A percentile compares a stretch with the other conserved stretches of the same genome.
Conservation (phyloP, 2,797 vertebrate species). For the Gobio occitaniae region DNA sequence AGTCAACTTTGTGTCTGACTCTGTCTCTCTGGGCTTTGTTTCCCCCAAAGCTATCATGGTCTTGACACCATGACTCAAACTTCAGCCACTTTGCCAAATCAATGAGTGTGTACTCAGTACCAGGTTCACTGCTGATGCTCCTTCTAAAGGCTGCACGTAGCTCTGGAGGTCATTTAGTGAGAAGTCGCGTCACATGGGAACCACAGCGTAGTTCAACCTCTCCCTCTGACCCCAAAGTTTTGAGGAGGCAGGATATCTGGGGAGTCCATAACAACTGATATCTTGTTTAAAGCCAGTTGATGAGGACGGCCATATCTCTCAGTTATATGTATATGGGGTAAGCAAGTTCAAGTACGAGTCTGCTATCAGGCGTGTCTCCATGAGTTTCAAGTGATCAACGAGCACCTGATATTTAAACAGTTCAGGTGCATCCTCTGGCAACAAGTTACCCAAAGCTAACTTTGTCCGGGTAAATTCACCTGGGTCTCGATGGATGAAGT, state of each 20-base stretch:
- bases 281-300: conserved; percentile 9
- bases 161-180: conserved; percentile 18
- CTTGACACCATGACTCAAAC: conserved; percentile 35
- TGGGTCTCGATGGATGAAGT: too few relatives aligned
- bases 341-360: too few relatives aligned
- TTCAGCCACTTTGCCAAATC: conserved; percentile 15
- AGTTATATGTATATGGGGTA: conserved; percentile 14
- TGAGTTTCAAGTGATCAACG: too few relatives aligned
- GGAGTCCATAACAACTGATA: conserved; percentile 23
- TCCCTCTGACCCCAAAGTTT: conserved; percentile 14
- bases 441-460: too few relatives aligned
- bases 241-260: conserved; percentile 10
- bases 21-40: neutral
- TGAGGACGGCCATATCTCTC: conserved; percentile 24
- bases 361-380: too few relatives aligned
- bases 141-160: conserved; percentile 1
- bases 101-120: neutral
- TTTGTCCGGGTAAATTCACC: too few relatives aligned
- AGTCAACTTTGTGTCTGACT: neutral
- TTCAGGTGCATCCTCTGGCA: too few relatives aligned
- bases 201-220: conserved; percentile 25
- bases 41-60: neutral
- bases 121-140: neutral
- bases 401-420: too few relatives aligned
- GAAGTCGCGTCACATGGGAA: conserved; percentile 27